Base-by-base conservation (phyloP, 2,797 vertebrate species). In the Lithobates sylvaticus region DNA sequence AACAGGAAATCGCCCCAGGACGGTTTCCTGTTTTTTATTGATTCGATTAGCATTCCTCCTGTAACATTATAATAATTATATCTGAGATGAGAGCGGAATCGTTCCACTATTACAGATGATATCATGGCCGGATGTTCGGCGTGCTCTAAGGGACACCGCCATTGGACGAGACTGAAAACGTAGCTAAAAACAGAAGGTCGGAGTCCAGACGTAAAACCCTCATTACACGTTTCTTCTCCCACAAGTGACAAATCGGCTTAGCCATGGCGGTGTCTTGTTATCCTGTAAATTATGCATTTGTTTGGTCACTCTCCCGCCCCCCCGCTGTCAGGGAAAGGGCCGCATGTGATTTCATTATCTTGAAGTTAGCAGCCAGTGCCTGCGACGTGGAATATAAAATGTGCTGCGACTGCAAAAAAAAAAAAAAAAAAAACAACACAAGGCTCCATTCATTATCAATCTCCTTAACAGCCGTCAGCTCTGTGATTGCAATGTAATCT, bases 401-500 rank as follows among this genome's bases (percentile, higher is more conserved):
- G 44, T 81, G 65, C 72, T 76, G 65, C n/a, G 47, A 13, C 47
- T 27, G 67, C 80, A 86, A 74, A 76, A 83, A 39, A 9, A 39
- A 6, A 86, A 73, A 76, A 83, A 39, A 9, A 39, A 6, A n/a
- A n/a, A n/a, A n/a, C n/a, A 67, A 7, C 36, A 74, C 76, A 64
- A 32, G 36, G 27, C 39, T 58, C 44, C 21, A 32, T 80, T 84
- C 70, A 83, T 84, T 76, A 87, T 84, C 64, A 47, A 78, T 72
- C 76, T 74, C 70, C n/a, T 78, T 84, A 72, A 26, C 44, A 58
- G 32, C 64, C 26, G 23, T 83, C 68, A 54, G 39, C 65, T 68
- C 64, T 42, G 34, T 75, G 77, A 79, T 67, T 80, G 86, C 70
- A 71, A 58, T 76, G 76, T 75, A 84, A 84, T 87, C 86, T 84